These are phyloP conservation scores for Octopus sinensis DNA, from an alignment of 1,140 invertebrate genomes.

Conservation along the genomic window DNA sequence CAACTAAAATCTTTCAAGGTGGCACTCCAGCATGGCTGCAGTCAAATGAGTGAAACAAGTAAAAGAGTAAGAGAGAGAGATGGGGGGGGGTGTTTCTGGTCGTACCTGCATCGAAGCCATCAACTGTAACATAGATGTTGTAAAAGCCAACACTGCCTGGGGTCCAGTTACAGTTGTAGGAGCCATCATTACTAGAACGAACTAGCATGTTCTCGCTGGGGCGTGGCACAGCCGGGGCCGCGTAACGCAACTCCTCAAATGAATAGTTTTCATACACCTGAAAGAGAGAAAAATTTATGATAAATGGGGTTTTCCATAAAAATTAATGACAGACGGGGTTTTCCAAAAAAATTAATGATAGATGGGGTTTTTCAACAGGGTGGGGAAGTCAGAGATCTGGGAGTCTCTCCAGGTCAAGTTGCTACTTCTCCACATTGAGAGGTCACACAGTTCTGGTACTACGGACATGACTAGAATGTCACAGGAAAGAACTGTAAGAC, in stretches of 20 bases:
- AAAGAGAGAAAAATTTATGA: constrained; percentile 22
- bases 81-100: not conserved
- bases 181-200: constrained; percentile 78
- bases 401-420: too few species aligned
- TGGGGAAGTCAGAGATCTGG: too few species aligned
- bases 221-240: constrained; percentile 71
- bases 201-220: constrained; percentile 83
- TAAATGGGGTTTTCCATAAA: not conserved
- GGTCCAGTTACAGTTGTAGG: constrained; percentile 87
- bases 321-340: not conserved
- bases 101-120: constrained; percentile 82
- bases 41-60: too few species aligned
- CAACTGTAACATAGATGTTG: constrained; percentile 80
- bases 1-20: too few species aligned
- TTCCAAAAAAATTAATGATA: not conserved
- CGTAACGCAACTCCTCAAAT: constrained; percentile 89
- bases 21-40: too few species aligned
- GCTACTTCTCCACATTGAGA: too few species aligned
- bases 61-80: too few species aligned
- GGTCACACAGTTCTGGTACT: too few species aligned
- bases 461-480: too few species aligned
- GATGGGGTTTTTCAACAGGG: not conserved
- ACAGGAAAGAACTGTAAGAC: too few species aligned
- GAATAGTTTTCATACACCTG: constrained; percentile 89
- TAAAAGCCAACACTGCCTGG: constrained; percentile 86